phyloP scores from a whole-genome alignment of 2,797 vertebrate species.

The Phalanger gymnotis region DNA sequence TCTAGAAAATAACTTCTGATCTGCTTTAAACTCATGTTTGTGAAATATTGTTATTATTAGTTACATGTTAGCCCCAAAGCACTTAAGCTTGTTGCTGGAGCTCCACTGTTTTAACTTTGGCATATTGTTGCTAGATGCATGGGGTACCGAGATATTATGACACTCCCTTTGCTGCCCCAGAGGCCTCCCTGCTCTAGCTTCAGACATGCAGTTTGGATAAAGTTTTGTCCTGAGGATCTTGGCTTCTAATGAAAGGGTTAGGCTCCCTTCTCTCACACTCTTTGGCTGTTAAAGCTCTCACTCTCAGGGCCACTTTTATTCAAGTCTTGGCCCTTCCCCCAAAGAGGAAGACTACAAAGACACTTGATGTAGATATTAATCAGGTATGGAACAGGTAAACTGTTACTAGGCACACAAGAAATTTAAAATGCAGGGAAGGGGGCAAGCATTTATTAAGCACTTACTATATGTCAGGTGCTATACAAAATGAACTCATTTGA shows the following conservation, averaged over 20 bases:
- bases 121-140: neutral
- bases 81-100: neutral
- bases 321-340: neutral
- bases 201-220: neutral
- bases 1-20: neutral
- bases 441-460: neutral
- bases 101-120: neutral
- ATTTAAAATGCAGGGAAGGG: neutral
- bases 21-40: neutral
- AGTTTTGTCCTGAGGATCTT: neutral
- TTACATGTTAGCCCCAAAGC: neutral
- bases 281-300: neutral
- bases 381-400: neutral
- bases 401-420: neutral
- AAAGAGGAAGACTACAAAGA: neutral
- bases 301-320: neutral
- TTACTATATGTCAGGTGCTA: neutral
- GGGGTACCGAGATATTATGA: neutral
- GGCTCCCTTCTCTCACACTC: neutral
- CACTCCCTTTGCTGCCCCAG: neutral
- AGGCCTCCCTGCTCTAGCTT: neutral
- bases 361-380: neutral
- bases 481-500: neutral
- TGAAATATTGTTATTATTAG: constrained; percentile 3
- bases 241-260: neutral